phyloP scores from a whole-genome alignment of 2,797 vertebrate species.

The Takifugu ocellatus region DNA sequence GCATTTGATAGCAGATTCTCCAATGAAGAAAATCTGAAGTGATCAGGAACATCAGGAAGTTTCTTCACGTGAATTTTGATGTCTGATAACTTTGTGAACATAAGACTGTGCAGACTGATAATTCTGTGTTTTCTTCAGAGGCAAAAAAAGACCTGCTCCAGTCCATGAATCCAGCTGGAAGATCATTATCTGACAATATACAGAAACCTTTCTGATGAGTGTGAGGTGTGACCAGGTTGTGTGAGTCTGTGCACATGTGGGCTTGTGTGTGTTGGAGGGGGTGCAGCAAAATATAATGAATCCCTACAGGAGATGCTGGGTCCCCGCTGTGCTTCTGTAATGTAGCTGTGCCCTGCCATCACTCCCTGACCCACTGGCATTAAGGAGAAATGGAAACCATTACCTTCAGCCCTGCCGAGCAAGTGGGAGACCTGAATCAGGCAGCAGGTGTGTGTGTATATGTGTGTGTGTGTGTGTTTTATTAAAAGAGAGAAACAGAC shows the following conservation, averaged over 20 bases:
- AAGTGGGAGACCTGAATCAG: slow-evolving; percentile 24
- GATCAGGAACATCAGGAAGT: not conserved
- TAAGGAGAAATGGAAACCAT: slow-evolving; percentile 77
- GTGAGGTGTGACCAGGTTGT: slow-evolving; percentile 30
- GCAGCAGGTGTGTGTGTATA: slow-evolving; percentile 3
- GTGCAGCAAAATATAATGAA: slow-evolving; percentile 69
- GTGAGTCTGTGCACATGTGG: not conserved
- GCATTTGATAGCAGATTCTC: not conserved
- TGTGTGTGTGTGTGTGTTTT: slow-evolving; percentile 5
- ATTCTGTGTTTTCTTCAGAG: not conserved
- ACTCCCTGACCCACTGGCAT: slow-evolving; percentile 80
- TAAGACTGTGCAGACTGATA: not conserved
- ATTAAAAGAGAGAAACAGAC: slow-evolving; percentile 10
- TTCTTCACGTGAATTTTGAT: no score
- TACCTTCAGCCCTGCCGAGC: slow-evolving; percentile 63
- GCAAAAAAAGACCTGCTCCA: not conserved
- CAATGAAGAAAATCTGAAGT: not conserved
- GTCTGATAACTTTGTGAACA: not conserved
- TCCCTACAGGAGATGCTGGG: slow-evolving; percentile 74
- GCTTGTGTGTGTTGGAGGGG: slow-evolving; percentile 1
- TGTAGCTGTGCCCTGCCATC: slow-evolving; percentile 71
- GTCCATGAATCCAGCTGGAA: slow-evolving; percentile 7
- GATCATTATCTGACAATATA: slow-evolving; percentile 39
- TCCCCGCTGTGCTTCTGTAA: slow-evolving; percentile 75
- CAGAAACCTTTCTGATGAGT: slow-evolving; percentile 29